phyloP scores from a whole-genome alignment of 2,888 invertebrate species.

The Synanthedon vespiformis region DNA sequence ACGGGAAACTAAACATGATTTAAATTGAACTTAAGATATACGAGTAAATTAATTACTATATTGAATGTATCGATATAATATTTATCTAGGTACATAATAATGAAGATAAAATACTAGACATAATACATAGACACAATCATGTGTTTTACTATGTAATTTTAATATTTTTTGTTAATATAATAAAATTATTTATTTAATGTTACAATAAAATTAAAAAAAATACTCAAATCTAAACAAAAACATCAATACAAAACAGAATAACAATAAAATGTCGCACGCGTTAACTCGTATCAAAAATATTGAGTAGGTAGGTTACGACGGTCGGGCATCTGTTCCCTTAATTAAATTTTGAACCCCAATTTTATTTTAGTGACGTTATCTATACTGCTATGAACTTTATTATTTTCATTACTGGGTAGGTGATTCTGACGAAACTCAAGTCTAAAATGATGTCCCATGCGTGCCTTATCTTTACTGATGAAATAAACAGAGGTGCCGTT shows the following conservation, averaged over 20 bases:
- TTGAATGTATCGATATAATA: too few species aligned
- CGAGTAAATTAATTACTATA: too few species aligned
- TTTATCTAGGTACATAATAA: too few species aligned
- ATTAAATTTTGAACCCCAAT: neutral
- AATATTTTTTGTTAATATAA: too few species aligned
- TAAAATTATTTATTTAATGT: too few species aligned
- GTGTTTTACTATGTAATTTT: too few species aligned
- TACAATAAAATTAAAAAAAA: too few species aligned
- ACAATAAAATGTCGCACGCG: neutral
- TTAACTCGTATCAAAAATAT: neutral
- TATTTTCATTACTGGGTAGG: conserved; percentile 35
- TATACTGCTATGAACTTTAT: conserved; percentile 24
- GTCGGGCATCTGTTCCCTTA: neutral
- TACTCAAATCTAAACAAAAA: neutral
- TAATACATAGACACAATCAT: too few species aligned
- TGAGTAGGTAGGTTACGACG: neutral
- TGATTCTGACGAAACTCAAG: conserved; percentile 26
- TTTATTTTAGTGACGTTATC: neutral
- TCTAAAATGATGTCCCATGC: conserved; percentile 25
- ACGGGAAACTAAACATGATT: too few species aligned
- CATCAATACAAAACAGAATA: neutral
- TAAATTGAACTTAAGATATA: too few species aligned
- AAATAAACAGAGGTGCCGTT: conserved; percentile 3
- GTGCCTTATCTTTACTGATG: conserved; percentile 32
- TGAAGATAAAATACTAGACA: too few species aligned